Percentiles rank a stretch among this genome's conserved stretches.
Evolutionary conservation across 1,140 invertebrate species (phyloP).

Genomic region (Drosophila santomea): DNA sequence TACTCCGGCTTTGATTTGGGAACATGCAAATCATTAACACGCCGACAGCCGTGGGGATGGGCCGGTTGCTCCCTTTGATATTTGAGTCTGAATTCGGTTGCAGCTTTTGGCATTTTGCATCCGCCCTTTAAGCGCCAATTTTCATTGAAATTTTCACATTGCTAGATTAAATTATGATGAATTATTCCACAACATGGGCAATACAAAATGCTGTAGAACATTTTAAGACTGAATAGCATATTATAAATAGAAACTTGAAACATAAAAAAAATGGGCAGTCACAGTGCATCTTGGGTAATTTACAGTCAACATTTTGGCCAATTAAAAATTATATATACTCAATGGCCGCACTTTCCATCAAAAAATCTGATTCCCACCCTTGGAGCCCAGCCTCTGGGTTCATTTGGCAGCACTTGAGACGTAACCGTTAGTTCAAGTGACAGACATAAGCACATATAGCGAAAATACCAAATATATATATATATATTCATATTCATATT

Average conservation of each 20-base stretch:
- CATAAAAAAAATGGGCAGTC: background rate
- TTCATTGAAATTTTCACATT: background rate
- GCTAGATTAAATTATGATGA: background rate
- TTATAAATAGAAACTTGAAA: background rate
- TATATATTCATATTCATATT: no score
- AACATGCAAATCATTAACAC: constrained; percentile 52
- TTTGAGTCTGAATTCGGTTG: constrained; percentile 4
- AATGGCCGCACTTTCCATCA: constrained; percentile 9
- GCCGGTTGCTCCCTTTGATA: constrained; percentile 22
- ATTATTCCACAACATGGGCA: no score
- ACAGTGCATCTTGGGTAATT: background rate
- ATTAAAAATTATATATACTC: constrained; percentile 16
- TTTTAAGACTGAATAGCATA: no score
- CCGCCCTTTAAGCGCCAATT: constrained; percentile 1
- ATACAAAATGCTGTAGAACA: no score
- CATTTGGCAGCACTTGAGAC: constrained; percentile 13
- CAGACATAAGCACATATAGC: constrained; percentile 3
- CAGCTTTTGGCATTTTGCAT: background rate
- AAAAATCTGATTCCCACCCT: constrained; percentile 38
- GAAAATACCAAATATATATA: constrained; percentile 5
- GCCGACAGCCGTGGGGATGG: constrained; percentile 8
- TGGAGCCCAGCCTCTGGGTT: constrained; percentile 28
- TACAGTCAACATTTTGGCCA: constrained; percentile 11
- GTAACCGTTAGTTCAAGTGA: constrained; percentile 42
- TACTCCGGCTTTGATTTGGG: constrained; percentile 30